Conservation (phyloP, 2,113 vertebrate genomes). For the Isichthys henryi region DNA sequence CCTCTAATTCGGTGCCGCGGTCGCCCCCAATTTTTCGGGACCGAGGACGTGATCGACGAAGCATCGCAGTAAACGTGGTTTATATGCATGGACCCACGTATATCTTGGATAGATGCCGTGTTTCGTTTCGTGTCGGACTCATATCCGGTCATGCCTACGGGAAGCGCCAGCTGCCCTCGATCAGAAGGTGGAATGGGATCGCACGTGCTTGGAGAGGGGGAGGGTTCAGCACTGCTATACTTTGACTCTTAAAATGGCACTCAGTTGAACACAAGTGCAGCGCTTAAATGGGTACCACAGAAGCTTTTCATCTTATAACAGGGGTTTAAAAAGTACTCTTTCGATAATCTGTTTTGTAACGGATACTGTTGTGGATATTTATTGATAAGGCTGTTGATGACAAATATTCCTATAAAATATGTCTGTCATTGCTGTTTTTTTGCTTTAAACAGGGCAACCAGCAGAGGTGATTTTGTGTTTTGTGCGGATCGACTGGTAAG, state of each 20-base stretch:
- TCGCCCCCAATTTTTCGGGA: neutral
- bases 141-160: neutral
- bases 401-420: neutral
- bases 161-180: neutral
- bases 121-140: neutral
- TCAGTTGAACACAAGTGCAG: neutral
- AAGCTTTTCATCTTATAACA: neutral
- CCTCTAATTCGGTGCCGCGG: too few species aligned
- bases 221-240: neutral
- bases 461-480: slow-evolving; percentile 95
- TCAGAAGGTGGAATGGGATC: neutral
- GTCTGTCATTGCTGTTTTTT: neutral
- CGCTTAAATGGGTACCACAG: neutral
- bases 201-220: neutral
- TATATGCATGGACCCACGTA: neutral
- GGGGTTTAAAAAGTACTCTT: neutral
- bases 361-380: neutral
- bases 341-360: neutral
- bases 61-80: neutral
- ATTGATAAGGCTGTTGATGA: neutral
- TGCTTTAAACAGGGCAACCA: slow-evolving; percentile 76
- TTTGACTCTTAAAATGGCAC: neutral
- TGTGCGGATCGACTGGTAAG: slow-evolving; percentile 90
- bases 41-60: neutral
- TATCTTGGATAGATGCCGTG: neutral